Conservation (phyloP, 1,140 invertebrate genomes). For the Colletes latitarsis region DNA sequence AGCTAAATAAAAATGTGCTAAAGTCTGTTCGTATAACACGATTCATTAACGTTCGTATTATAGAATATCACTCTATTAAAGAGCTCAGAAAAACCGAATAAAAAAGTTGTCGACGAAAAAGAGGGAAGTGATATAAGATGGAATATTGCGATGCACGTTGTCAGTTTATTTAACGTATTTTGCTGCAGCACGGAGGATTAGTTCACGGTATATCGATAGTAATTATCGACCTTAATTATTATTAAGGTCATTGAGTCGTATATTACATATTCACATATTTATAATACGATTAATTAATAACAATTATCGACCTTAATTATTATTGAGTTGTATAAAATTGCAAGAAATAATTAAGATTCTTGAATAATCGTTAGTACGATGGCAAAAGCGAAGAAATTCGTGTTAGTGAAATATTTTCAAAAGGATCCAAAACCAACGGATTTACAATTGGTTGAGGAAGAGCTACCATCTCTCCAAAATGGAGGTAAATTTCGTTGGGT, state of each 20-base stretch:
- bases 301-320: background rate
- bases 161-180: background rate
- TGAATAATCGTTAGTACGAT: conserved; percentile 65
- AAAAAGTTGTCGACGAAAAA: background rate
- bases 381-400: conserved; percentile 83
- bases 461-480: conserved; percentile 83
- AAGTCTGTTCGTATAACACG: too few relatives aligned
- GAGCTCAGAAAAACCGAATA: too few relatives aligned
- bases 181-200: too few relatives aligned
- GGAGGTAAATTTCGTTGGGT: conserved; percentile 80
- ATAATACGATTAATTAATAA: background rate
- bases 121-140: background rate
- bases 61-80: too few relatives aligned
- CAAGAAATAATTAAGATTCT: background rate
- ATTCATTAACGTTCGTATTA: too few relatives aligned
- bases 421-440: conserved; percentile 85
- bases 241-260: background rate
- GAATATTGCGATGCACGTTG: background rate
- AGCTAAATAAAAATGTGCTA: too few relatives aligned
- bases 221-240: background rate
- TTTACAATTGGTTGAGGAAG: conserved; percentile 85
- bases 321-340: background rate
- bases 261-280: background rate
- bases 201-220: background rate
- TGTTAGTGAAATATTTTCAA: conserved; percentile 84